Evolutionary conservation across 2,113 vertebrate species (phyloP), one percentile per base, ranked within the genome.

Genomic region (Delphinus delphis): DNA sequence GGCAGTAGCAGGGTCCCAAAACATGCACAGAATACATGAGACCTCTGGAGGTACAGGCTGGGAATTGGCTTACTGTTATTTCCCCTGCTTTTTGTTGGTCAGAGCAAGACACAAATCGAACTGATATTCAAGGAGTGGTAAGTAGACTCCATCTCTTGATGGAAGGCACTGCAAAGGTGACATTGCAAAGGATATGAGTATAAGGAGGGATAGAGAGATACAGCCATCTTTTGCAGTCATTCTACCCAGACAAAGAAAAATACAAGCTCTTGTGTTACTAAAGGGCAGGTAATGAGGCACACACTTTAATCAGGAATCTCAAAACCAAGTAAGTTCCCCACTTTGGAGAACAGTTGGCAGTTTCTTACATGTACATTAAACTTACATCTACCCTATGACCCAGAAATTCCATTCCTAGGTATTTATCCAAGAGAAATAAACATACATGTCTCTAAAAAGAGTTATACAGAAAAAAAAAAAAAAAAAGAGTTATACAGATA

Each of bases 1-100:
- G 50, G 70, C 9, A 0, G 31, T 2, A 18, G 21, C n/a, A 0
- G 67, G 0, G 0, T 41, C 20, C 36, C 62, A 8, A 53, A 13
- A 15, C 7, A 63, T 1, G 38, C 73, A 36, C 20, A 26, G 70
- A 41, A 2, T 8, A 2, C 21, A 4, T 3, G 65, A 93, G 38
- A 63, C 25, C 60, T 76, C 60, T 10, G 4, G 26, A 88, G 67
- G 63, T 41, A 15, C 2, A 5, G 26, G 9, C 17, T 23, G 68
- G 28, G 21, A 74, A 20, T 21, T 5, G 17, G 71, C n/a, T 31
- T 50, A 5, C 63, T 84, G 17, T 5, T 36, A 50, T 36, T 81
- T 21, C 25, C 50, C 41, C 67, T 36, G 60, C 17, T 31, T 36
- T 65, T 36, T 74, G 33, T 38, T 41, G 47, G 47, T 67, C 55